phyloP scores from a whole-genome alignment of 2,113 vertebrate species.

The Seriola dumerili region DNA sequence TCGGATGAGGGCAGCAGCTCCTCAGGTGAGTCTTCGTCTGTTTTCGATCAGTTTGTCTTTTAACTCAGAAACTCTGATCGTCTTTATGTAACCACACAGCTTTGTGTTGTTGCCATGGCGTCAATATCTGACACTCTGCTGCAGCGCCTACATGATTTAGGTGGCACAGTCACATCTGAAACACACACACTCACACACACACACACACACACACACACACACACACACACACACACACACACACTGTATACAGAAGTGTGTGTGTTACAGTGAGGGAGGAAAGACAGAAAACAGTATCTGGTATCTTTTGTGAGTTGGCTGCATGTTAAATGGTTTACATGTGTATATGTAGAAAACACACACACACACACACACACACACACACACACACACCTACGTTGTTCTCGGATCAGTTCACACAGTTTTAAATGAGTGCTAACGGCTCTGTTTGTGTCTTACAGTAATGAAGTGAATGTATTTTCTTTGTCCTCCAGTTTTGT shows the following conservation, averaged over 20 bases:
- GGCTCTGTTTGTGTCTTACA: neutral
- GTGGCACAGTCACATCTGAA: constrained; percentile 71
- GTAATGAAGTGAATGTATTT: neutral
- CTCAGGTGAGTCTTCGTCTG: constrained; percentile 27
- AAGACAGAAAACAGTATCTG: constrained; percentile 19
- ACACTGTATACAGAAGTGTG: constrained; percentile 19
- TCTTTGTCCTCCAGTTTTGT: neutral
- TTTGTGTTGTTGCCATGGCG: constrained; percentile 78
- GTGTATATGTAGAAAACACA: too few relatives aligned
- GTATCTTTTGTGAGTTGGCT: constrained; percentile 20
- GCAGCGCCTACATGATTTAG: constrained; percentile 77
- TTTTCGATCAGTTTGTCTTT: constrained; percentile 42
- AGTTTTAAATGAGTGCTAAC: neutral
- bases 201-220: constrained; percentile 25
- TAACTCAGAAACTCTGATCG: constrained; percentile 57
- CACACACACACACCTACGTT: too few relatives aligned
- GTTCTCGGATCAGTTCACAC: neutral
- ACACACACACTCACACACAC: constrained; percentile 41
- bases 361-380: too few relatives aligned
- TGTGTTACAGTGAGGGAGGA: constrained; percentile 39
- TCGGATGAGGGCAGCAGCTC: neutral
- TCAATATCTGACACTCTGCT: constrained; percentile 71
- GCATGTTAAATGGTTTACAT: neutral
- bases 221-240: constrained; percentile 50
- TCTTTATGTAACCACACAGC: constrained; percentile 68